Evolutionary conservation across 92 coral and sea anemone genomes (phyloP).

Genomic region (Bergia puertoricense): DNA sequence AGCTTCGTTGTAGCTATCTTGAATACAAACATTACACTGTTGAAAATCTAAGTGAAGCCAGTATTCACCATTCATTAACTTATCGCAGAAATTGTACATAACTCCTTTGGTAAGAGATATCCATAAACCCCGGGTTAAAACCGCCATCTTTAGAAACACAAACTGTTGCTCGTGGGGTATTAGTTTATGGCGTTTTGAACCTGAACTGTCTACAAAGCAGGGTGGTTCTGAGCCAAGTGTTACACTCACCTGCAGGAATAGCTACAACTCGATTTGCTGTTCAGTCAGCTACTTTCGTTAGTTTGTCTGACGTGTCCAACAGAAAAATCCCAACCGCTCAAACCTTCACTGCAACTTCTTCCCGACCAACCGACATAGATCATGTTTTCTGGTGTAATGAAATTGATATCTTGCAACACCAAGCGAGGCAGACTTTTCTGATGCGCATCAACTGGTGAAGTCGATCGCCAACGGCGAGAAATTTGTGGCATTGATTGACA

Average conservation of each 20-base stretch:
- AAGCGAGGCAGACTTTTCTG: neutral
- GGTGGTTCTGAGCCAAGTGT: neutral
- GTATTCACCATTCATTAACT: neutral
- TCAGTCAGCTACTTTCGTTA: neutral
- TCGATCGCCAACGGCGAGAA: neutral
- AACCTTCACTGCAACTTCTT: neutral
- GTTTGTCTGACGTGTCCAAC: neutral
- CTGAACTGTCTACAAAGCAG: neutral
- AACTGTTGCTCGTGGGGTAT: neutral
- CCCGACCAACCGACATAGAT: neutral
- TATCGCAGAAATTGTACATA: too few species aligned
- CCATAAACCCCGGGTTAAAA: too few species aligned
- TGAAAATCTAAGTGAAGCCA: neutral
- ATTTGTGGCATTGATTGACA: slow-evolving; percentile 13
- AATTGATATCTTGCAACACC: neutral
- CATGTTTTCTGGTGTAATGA: neutral
- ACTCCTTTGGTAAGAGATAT: too few species aligned
- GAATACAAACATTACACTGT: neutral
- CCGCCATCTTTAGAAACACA: neutral
- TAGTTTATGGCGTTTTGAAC: neutral
- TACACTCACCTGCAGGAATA: neutral
- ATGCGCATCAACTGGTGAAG: neutral
- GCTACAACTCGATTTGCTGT: neutral
- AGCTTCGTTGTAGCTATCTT: neutral
- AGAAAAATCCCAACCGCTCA: neutral